Conservation (phyloP, 2,888 invertebrate species). For the Autographa pulchrina region DNA sequence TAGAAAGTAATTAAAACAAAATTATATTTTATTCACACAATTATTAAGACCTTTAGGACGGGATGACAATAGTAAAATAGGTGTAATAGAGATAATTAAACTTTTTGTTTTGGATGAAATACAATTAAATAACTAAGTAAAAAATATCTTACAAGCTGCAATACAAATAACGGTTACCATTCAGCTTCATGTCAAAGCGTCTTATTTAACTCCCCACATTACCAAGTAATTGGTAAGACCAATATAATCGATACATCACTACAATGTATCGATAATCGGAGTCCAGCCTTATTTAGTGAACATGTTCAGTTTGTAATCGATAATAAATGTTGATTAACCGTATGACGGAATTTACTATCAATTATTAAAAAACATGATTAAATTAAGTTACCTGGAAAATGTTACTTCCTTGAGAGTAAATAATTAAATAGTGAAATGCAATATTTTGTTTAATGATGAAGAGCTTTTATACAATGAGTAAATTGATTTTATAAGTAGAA, state of each 20-base stretch:
- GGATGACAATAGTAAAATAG: neutral
- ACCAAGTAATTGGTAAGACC: slow-evolving; percentile 39
- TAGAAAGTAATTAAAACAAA: too few species aligned
- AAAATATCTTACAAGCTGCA: neutral
- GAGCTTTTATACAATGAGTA: too few species aligned
- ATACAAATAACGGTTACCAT: slow-evolving; percentile 25
- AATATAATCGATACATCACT: slow-evolving; percentile 27
- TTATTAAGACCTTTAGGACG: too few species aligned
- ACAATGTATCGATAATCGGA: slow-evolving; percentile 50
- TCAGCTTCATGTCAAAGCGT: slow-evolving; percentile 24
- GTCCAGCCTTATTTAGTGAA: slow-evolving; percentile 36
- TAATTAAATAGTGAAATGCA: too few species aligned
- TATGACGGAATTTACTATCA: neutral
- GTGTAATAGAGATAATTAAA: neutral
- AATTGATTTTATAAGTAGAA: too few species aligned
- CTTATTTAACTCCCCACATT: slow-evolving; percentile 37
- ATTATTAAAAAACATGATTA: neutral
- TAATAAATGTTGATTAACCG: slow-evolving; percentile 36
- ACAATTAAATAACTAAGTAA: neutral
- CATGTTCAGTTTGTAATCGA: slow-evolving; percentile 22
- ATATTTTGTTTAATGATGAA: too few species aligned
- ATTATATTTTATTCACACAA: too few species aligned
- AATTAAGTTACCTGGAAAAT: neutral
- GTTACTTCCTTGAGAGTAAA: neutral
- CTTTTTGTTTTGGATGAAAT: neutral